phyloP scores from a whole-genome alignment of 2,797 vertebrate genomes.

The Aselliscus stoliczkanus region DNA sequence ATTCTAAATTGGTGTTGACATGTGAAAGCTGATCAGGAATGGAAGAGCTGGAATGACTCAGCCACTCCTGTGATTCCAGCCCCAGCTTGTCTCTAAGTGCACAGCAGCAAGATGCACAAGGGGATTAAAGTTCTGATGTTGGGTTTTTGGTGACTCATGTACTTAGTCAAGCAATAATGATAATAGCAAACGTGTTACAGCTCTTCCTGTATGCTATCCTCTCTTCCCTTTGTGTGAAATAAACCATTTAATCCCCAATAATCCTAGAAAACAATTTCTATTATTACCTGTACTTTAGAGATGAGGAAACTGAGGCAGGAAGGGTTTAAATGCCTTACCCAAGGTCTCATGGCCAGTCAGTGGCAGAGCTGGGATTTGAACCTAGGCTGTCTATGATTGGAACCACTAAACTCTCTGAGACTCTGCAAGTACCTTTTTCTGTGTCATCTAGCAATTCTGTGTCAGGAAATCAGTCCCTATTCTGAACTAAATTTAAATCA shows the following conservation, averaged over 20 bases:
- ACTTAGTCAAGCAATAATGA: not conserved
- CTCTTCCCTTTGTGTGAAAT: not conserved
- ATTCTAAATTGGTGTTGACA: not conserved
- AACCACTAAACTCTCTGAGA: not conserved
- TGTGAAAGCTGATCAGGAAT: not conserved
- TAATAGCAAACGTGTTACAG: not conserved
- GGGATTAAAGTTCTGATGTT: not conserved
- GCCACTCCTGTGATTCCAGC: not conserved
- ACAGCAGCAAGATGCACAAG: not conserved
- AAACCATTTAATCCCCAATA: not conserved
- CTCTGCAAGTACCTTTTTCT: not conserved
- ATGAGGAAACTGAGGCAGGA: not conserved
- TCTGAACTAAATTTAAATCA: not conserved
- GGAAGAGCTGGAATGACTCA: not conserved
- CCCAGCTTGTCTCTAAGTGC: not conserved
- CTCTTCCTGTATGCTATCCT: not conserved
- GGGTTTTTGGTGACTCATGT: conserved; percentile 1
- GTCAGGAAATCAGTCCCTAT: not conserved
- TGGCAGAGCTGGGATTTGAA: not conserved
- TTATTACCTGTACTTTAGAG: not conserved
- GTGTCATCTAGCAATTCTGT: not conserved
- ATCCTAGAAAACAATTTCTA: not conserved
- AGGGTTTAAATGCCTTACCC: not conserved
- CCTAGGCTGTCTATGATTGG: not conserved
- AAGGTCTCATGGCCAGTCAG: not conserved